Base-by-base conservation (phyloP, 2,888 invertebrate genomes). In the Limnephilus rhombicus region DNA sequence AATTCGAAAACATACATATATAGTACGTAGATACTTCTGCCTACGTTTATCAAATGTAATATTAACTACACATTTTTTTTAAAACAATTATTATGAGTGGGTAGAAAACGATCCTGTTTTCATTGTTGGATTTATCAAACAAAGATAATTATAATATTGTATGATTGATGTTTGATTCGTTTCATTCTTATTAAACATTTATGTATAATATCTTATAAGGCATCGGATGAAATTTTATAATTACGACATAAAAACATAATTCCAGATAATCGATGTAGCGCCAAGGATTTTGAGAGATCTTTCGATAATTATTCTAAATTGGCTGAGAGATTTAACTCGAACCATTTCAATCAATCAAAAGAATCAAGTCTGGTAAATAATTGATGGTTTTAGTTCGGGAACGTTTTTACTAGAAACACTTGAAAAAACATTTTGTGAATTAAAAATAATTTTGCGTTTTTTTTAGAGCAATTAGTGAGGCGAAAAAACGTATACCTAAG, bases 321-420 rank as follows among this genome's bases (percentile, higher is more conserved):
- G 92, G 90, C 87, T 87, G 45, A 80, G 68, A 83, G 87, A 91
- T 87, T 88, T 87, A 90, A 86, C 89, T 85, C 31, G 29, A 93
- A 91, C 85, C 89, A 89, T 92, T 93, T 93, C 93, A 92, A 93
- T 93, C 93, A 93, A 93, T 93, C 93, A 93, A 93, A 93, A 53
- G 82, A 87, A 93, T 91, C 93, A 90, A 88, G 85, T 31, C 80
- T 89, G 45, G 80, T 89, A 92, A 82, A 90, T 93, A 93, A 93
- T 93, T 93, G 92, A 92, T 83, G 92, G 92, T 86, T 93, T 93
- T n/a, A 24, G 37, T 80, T 89, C 88, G 37, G 11, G 88, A 89
- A 80, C n/a, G 68, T 15, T 89, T 89, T 80, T 91, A 80, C 29
- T 87, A 29, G 68, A 68, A 68, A 80, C 24, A 87, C 68, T 0